phyloP scores from a whole-genome alignment of 1,140 invertebrate species.

The Drosophila paulistorum region DNA sequence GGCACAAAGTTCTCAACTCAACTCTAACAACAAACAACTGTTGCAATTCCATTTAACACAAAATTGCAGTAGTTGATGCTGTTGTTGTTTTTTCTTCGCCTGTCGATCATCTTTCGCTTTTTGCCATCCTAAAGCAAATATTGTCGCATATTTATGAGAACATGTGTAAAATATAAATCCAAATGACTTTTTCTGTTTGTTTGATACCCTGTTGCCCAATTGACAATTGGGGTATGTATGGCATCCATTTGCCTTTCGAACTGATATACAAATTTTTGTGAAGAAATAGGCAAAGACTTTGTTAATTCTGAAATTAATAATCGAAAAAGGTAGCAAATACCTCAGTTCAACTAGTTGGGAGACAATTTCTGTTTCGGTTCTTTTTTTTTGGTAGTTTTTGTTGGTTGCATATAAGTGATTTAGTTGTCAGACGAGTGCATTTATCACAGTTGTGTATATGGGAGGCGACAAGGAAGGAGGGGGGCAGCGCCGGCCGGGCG shows the following conservation, averaged over 20 bases:
- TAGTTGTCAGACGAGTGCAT: conserved; percentile 79
- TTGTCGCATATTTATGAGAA: conserved; percentile 80
- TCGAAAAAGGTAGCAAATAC: too few species aligned
- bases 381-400: not conserved
- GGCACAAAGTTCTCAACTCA: conserved; percentile 11
- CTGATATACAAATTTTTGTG: too few species aligned
- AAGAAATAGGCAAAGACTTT: too few species aligned
- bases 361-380: not conserved
- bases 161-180: conserved; percentile 80
- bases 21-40: conserved; percentile 79
- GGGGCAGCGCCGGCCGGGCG: not conserved
- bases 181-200: conserved; percentile 23
- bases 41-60: conserved; percentile 79
- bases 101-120: conserved; percentile 49
- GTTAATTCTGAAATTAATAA: too few species aligned
- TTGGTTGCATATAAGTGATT: conserved; percentile 63
- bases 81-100: conserved; percentile 20
- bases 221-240: not conserved
- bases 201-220: not conserved
- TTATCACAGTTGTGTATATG: conserved; percentile 65
- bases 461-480: not conserved
- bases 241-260: too few species aligned
- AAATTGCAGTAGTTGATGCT: conserved; percentile 43
- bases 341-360: too few species aligned
- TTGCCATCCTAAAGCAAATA: conserved; percentile 65